Evolutionary conservation across 2,113 vertebrate species (phyloP).

Genomic region (Leucosticte australis): DNA sequence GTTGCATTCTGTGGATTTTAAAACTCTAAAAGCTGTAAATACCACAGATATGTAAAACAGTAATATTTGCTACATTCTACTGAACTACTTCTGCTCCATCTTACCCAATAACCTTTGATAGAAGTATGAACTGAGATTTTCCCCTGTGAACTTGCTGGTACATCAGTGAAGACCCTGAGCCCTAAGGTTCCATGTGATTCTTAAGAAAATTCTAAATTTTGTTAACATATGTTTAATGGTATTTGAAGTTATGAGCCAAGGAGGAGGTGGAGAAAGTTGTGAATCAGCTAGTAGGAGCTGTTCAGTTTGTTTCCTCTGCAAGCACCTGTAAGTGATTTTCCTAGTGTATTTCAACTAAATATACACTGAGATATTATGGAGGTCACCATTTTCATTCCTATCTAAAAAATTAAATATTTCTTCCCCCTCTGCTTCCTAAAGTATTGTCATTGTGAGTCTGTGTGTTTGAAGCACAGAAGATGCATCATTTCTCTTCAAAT

Average conservation of each 20-base stretch:
- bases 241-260: neutral
- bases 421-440: neutral
- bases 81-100: neutral
- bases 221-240: neutral
- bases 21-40: neutral
- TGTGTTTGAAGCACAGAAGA: neutral
- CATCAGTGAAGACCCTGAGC: neutral
- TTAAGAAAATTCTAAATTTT: neutral
- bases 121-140: neutral
- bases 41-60: neutral
- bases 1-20: neutral
- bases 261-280: neutral
- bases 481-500: fast-evolving
- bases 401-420: neutral
- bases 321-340: neutral
- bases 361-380: neutral
- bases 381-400: neutral
- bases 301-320: neutral
- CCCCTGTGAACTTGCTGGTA: neutral
- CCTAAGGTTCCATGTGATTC: neutral
- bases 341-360: neutral
- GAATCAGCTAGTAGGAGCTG: neutral
- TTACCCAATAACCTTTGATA: neutral
- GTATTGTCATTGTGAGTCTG: neutral
- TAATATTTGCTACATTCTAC: neutral